Conservation (phyloP, 2,888 invertebrate species). For the Eristalis tenax region DNA sequence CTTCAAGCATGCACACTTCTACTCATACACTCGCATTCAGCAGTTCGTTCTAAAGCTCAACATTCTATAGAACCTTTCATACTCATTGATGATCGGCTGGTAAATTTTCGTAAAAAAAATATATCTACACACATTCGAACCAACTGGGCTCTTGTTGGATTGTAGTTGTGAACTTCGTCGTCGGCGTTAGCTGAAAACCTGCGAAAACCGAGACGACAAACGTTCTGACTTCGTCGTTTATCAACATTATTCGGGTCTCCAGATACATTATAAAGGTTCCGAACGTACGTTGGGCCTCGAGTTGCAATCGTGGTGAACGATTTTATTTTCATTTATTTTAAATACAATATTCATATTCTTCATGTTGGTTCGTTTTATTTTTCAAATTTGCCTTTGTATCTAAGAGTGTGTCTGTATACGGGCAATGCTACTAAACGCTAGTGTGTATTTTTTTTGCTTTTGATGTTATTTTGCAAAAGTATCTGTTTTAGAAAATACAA, state of each 20-base stretch:
- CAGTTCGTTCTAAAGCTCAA: constrained; percentile 56
- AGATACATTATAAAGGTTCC: constrained; percentile 50
- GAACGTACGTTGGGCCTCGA: constrained; percentile 35
- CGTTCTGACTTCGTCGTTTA: constrained; percentile 57
- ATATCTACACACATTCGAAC: constrained; percentile 35
- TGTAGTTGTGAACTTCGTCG: constrained; percentile 50
- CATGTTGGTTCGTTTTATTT: constrained; percentile 13
- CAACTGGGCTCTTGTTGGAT: neutral
- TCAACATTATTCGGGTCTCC: constrained; percentile 46
- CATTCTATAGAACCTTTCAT: constrained; percentile 53
- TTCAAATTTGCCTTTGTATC: constrained; percentile 53
- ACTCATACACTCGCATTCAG: constrained; percentile 16
- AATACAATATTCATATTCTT: neutral
- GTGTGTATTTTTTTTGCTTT: constrained; percentile 7
- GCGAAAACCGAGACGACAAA: constrained; percentile 13
- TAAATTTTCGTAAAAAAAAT: constrained; percentile 51
- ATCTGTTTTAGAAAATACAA: constrained; percentile 58
- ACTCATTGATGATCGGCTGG: constrained; percentile 68
- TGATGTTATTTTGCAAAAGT: constrained; percentile 50
- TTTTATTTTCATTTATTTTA: constrained; percentile 28
- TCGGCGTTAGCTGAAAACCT: constrained; percentile 60
- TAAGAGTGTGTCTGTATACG: constrained; percentile 38
- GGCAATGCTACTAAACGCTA: constrained; percentile 11
- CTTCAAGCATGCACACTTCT: constrained; percentile 30
- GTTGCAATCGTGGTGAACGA: constrained; percentile 38